Conservation (phyloP, 2,113 vertebrate genomes). For the Gallinago undulata region DNA sequence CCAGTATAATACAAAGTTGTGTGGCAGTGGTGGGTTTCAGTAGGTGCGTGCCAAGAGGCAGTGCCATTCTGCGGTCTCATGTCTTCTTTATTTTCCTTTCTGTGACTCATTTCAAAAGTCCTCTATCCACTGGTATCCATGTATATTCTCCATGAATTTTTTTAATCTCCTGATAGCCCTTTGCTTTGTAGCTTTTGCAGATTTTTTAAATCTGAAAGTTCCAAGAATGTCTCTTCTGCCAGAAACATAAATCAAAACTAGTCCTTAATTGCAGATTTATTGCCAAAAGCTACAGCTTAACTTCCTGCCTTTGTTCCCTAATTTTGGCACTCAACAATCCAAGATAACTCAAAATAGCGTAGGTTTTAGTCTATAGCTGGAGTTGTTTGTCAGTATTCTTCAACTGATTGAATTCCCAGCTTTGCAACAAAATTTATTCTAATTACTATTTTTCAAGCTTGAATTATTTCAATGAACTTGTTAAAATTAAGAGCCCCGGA, state of each 20-base stretch:
- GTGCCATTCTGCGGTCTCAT: neutral
- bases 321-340: constrained; percentile 19
- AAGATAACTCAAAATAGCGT: constrained; percentile 53
- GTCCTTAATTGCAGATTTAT: constrained; percentile 59
- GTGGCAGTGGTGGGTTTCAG: neutral
- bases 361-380: constrained; percentile 29
- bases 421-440: neutral
- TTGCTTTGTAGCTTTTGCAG: neutral
- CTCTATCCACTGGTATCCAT: neutral
- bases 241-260: constrained; percentile 44
- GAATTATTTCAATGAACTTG: neutral
- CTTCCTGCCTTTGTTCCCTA: constrained; percentile 66
- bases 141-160: neutral
- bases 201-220: constrained; percentile 38
- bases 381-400: neutral
- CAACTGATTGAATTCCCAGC: neutral
- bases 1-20: neutral
- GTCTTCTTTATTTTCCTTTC: neutral
- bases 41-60: neutral
- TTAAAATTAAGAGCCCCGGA: neutral
- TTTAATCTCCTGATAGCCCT: neutral
- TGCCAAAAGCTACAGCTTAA: constrained; percentile 61
- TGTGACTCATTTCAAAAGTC: neutral
- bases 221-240: constrained; percentile 4
- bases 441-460: neutral